phyloP scores from a whole-genome alignment of 1,140 invertebrate species.

The Drosophila hydei region DNA sequence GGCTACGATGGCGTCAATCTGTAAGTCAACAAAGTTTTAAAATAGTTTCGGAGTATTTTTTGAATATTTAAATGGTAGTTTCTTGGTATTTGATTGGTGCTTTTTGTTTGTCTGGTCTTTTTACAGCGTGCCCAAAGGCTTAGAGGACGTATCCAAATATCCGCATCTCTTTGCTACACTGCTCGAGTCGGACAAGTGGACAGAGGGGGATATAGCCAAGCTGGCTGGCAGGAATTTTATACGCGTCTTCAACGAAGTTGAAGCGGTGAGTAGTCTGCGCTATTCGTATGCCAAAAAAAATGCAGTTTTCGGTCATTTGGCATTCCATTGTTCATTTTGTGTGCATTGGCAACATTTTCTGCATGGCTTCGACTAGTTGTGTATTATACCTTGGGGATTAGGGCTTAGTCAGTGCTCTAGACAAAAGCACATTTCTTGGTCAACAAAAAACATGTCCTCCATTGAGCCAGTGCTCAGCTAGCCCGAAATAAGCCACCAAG shows the following conservation, averaged over 20 bases:
- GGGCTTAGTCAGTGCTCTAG: constrained; percentile 39
- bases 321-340: constrained; percentile 53
- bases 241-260: constrained; percentile 90
- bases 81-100: background rate
- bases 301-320: constrained; percentile 40
- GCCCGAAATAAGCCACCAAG: constrained; percentile 13
- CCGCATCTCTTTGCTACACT: constrained; percentile 90
- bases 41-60: constrained; percentile 1
- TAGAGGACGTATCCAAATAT: constrained; percentile 94
- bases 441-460: constrained; percentile 29
- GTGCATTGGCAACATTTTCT: constrained; percentile 40
- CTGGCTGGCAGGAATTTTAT: constrained; percentile 91
- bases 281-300: constrained; percentile 18
- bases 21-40: constrained; percentile 85
- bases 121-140: constrained; percentile 88
- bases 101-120: background rate
- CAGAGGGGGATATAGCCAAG: constrained; percentile 90
- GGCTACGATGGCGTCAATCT: constrained; percentile 93
- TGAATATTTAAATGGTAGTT: background rate
- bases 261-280: constrained; percentile 86
- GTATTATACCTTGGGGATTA: constrained; percentile 49
- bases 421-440: constrained; percentile 50
- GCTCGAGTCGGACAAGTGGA: constrained; percentile 88
- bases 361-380: constrained; percentile 26
- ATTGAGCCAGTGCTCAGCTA: constrained; percentile 23